Base-by-base conservation (phyloP, 2,888 invertebrate genomes). In the Caenorhabditis wallacei region DNA sequence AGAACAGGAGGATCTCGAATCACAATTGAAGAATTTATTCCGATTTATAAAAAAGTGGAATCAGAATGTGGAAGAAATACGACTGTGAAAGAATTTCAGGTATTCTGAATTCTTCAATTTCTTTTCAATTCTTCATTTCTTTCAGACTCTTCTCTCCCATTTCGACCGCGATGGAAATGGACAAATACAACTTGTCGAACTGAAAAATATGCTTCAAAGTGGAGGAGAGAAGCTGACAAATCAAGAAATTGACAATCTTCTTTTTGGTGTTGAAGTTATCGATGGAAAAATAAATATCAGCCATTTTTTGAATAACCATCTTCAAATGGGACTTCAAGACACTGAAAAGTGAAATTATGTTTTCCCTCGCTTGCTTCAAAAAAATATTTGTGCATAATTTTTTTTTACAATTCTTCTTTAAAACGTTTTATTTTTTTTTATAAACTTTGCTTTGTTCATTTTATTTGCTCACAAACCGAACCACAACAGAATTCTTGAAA, bases 151-250 rank as follows among this genome's bases (percentile, higher is more conserved):
- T 1, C 79, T 90, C 22, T 80, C 81, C n/a, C 89, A 90, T 70
- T 90, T 90, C 56, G 90, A 90, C 43, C 87, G 90, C 16, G 90
- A 90, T 20, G 85, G 85, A 43, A 87, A 84, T 59, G 89, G 89
- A 20, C 57, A 51, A 10, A 83, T 89, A 20, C 78, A 70, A 24
- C 57, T 87, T 48, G 64, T 82, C 10, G 88, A 89, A 48, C 66
- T 89, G 20, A 69, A 84, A 7, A 81, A 79, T 48, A 82, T 89
- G 81, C 81, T 89, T 13, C 84, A 86, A 51, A 88, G 82, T 59
- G 66, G 59, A 43, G 85, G 83, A 13, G 86, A 86, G 68, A 84
- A 82, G 57, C 24, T 86, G 57, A 66, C 78, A 20, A 64, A 70
- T 30, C 70, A 80, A n/a, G 86, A 86, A 37, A 82, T 85, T 18